These are phyloP conservation scores for Astropecten irregularis DNA, from an alignment of 53 echinoderm and acorn worm species.

Conservation along the genomic window DNA sequence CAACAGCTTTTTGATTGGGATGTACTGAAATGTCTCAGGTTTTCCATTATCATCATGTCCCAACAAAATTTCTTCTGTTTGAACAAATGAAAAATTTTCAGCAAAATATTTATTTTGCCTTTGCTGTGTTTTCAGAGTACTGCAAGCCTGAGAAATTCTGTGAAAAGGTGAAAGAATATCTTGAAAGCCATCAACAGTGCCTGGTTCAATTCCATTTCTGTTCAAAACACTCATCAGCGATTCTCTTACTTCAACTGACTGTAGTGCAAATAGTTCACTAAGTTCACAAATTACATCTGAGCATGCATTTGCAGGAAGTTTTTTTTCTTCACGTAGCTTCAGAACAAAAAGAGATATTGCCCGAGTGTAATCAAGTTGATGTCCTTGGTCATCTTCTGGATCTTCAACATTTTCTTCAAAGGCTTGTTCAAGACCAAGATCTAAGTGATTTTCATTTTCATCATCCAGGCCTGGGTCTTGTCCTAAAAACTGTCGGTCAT, in stretches of 20 bases:
- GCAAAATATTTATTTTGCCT: conserved; percentile 57
- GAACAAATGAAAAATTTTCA: conserved; percentile 58
- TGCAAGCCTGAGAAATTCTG: conserved; percentile 46
- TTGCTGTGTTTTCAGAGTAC: conserved; percentile 12
- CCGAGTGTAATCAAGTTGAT: conserved; percentile 13
- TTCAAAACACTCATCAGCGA: conserved; percentile 19
- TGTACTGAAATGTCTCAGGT: conserved; percentile 58
- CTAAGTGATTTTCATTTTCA: background rate
- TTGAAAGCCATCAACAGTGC: conserved; percentile 55
- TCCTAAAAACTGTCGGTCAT: background rate
- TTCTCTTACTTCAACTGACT: conserved; percentile 38
- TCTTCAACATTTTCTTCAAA: conserved; percentile 13
- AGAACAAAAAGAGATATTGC: conserved; percentile 33
- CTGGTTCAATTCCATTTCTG: conserved; percentile 55
- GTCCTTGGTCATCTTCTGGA: background rate
- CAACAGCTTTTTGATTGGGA: conserved; percentile 61
- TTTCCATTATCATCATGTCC: conserved; percentile 68
- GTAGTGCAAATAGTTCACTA: conserved; percentile 41
- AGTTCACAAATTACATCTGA: conserved; percentile 42
- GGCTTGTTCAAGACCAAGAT: background rate
- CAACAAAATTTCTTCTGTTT: conserved; percentile 65
- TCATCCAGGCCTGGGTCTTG: background rate
- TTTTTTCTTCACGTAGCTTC: conserved; percentile 50
- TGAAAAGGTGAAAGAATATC: conserved; percentile 52
- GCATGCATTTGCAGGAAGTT: conserved; percentile 56